Conservation (phyloP, 1,140 invertebrate genomes). For the Bombus picipes region DNA sequence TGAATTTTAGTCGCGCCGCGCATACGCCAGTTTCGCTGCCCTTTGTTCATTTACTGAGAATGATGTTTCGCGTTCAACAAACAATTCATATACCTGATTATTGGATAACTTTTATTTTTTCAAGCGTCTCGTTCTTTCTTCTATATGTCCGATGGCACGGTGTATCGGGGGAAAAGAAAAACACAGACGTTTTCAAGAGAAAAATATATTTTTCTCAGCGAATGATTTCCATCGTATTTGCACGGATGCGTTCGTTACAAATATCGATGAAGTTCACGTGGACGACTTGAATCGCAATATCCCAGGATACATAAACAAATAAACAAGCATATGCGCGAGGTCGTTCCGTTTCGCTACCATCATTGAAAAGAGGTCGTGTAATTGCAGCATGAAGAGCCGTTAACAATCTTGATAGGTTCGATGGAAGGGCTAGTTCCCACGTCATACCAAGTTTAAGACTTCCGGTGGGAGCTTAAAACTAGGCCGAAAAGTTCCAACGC, state of each 20-base stretch:
- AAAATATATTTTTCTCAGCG: background rate
- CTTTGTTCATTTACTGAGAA: background rate
- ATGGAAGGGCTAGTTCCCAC: slow-evolving; percentile 6
- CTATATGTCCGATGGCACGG: too few relatives aligned
- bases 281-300: background rate
- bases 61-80: background rate
- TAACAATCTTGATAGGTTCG: background rate
- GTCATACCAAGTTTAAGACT: slow-evolving; percentile 5
- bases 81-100: background rate
- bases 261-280: too few relatives aligned
- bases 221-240: background rate
- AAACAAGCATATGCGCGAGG: background rate
- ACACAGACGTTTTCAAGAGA: background rate
- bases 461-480: slow-evolving; percentile 9
- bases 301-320: background rate
- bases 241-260: background rate
- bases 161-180: too few relatives aligned
- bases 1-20: background rate
- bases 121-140: background rate
- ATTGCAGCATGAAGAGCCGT: background rate
- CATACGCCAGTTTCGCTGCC: too few relatives aligned
- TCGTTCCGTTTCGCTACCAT: background rate
- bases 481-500: slow-evolving; percentile 18
- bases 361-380: background rate
- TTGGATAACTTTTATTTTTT: background rate